These are phyloP conservation scores for Bovichtus variegatus DNA, from an alignment of 2,797 vertebrate genomes.

Conservation along the genomic window DNA sequence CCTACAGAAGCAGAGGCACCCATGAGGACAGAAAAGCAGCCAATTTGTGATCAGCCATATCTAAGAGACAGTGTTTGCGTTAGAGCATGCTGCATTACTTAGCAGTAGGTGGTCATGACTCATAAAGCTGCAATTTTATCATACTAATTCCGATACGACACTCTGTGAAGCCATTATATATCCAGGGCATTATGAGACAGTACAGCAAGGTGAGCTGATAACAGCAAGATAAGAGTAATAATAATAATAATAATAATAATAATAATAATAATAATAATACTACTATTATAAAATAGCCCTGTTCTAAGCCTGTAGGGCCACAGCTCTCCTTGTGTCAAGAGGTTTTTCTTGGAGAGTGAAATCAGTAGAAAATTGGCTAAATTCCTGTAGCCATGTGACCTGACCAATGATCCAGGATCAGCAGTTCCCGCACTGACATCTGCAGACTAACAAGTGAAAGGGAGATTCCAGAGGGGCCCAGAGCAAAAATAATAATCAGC, in stretches of 20 bases:
- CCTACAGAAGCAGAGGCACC: neutral
- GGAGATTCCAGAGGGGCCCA: slow-evolving; percentile 47
- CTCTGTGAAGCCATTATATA: slow-evolving; percentile 18
- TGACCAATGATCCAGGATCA: slow-evolving; percentile 63
- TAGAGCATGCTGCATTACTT: slow-evolving; percentile 17
- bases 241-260: too few species aligned
- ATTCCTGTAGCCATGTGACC: slow-evolving; percentile 74
- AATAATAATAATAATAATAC: too few species aligned
- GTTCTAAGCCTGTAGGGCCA: neutral
- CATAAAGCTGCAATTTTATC: slow-evolving; percentile 17
- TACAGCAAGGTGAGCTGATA: slow-evolving; percentile 3
- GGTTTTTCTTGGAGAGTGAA: slow-evolving; percentile 21
- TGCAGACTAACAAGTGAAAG: slow-evolving; percentile 35
- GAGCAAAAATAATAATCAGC: slow-evolving; percentile 46
- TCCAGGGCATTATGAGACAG: slow-evolving; percentile 12
- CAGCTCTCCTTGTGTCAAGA: slow-evolving; percentile 18
- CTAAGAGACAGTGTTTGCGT: slow-evolving; percentile 25
- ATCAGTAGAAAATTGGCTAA: slow-evolving; percentile 21
- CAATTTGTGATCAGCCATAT: slow-evolving; percentile 13
- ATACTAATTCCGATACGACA: slow-evolving; percentile 8
- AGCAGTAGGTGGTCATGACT: slow-evolving; percentile 29
- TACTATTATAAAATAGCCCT: neutral
- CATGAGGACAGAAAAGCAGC: slow-evolving; percentile 10
- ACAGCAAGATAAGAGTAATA: slow-evolving; percentile 8
- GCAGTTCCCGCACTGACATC: slow-evolving; percentile 32